Base-by-base conservation (phyloP, 2,888 invertebrate genomes). In the Cephus sareptanus region DNA sequence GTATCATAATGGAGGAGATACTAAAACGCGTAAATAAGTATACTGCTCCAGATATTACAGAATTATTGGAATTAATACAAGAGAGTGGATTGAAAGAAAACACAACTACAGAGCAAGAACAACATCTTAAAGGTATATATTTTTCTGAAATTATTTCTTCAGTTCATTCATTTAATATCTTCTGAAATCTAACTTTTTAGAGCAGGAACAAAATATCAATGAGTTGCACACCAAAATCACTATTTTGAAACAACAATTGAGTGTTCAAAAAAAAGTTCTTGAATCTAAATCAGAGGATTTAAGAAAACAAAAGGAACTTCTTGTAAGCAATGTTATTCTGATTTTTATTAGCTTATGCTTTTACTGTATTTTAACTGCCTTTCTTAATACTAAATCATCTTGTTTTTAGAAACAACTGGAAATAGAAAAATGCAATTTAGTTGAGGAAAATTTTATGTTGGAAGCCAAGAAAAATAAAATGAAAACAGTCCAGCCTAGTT, bases 391-490 rank as follows among this genome's bases (percentile, higher is more conserved):
- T 56, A 23, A 23, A 30, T 71, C 12, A 71, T 31, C 6, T 15
- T 71, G 4, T 71, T 83, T 77, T 69, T 69, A 87, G 87, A 75
- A 81, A 73, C 79, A 85, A 13, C 78, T 86, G 33, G 79, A 84
- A 69, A 37, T 31, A 13, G 86, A 86, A 31, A 83, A 76, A 30
- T 82, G 80, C 30, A 78, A 75, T 70, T 70, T 84, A 34, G 35
- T 82, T n/a, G 56, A 79, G 35, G 82, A 86, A 33, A 81, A 81
- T 80, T 78, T 81, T 9, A 75, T 76, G 1, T 31, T 84, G 11
- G 82, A 85, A 69, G 74, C 73, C 11, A 80, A 82, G 30, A 83
- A 79, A 68, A 81, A 82, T 69, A 80, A 83, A 73, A 34, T 87
- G 33, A 83, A 78, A 34, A 73, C 40, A 13, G 78, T 73, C 34